Conservation (phyloP, 2,113 vertebrate species). For the Megalops atlanticus region DNA sequence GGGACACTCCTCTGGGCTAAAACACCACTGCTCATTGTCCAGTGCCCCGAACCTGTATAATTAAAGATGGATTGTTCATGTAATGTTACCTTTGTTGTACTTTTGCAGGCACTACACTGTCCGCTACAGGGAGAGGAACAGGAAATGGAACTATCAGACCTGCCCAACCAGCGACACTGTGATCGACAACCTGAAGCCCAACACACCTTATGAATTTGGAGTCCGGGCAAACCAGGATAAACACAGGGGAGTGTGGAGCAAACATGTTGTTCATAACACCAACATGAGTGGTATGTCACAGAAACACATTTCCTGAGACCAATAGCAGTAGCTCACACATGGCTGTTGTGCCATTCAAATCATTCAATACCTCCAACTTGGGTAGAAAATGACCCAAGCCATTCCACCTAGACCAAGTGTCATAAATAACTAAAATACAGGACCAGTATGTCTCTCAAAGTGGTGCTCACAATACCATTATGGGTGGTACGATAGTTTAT, state of each 20-base stretch:
- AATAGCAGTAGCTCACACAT: no score
- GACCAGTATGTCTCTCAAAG: neutral
- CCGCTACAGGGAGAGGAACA: conserved; percentile 90
- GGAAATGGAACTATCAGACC: conserved; percentile 91
- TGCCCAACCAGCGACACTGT: conserved; percentile 90
- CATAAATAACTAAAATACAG: no score
- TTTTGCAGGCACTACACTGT: conserved; percentile 90
- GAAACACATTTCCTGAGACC: neutral
- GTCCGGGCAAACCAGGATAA: conserved; percentile 82
- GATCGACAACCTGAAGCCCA: conserved; percentile 88
- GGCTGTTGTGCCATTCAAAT: no score
- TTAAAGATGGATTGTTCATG: neutral
- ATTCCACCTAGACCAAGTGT: no score
- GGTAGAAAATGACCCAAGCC: no score
- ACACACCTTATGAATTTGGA: conserved; percentile 88
- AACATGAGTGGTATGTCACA: conserved; percentile 67
- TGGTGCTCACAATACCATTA: neutral
- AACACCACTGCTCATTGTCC: neutral
- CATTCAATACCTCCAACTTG: no score
- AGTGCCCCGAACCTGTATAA: neutral
- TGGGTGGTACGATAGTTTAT: neutral
- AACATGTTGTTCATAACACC: conserved; percentile 80
- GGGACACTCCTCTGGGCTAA: neutral
- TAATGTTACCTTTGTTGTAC: no score
- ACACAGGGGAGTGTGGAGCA: conserved; percentile 82